A percentile compares a stretch with the other conserved stretches of the same genome.
phyloP scores from a whole-genome alignment of 2,113 vertebrate genomes.

The Myxocyprinus asiaticus region DNA sequence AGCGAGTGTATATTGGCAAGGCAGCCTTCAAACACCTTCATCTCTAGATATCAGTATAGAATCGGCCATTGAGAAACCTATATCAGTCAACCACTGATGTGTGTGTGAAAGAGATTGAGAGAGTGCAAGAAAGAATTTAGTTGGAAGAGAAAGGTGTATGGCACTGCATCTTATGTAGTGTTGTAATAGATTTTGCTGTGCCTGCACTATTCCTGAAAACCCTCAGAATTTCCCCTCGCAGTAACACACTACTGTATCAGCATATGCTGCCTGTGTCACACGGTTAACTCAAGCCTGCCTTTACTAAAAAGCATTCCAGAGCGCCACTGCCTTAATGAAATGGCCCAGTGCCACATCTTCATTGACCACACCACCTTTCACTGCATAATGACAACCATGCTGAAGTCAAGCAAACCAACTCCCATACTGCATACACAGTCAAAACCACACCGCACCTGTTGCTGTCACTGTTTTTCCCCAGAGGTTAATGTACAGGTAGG shows the following conservation, averaged over 20 bases:
- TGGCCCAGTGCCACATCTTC: background rate
- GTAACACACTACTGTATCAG: constrained; percentile 11
- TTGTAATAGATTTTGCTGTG: constrained; percentile 25
- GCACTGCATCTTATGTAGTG: background rate
- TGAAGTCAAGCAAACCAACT: background rate
- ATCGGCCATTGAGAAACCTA: no score
- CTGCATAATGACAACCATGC: constrained; percentile 4
- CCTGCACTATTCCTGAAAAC: background rate
- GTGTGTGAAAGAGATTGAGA: background rate
- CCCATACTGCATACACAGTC: constrained; percentile 43
- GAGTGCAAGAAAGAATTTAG: background rate
- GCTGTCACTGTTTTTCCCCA: constrained; percentile 4
- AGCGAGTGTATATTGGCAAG: no score
- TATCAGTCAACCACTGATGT: background rate
- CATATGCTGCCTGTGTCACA: constrained; percentile 19
- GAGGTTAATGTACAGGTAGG: background rate
- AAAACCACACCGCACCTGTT: constrained; percentile 18
- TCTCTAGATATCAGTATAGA: no score
- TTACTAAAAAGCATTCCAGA: constrained; percentile 3
- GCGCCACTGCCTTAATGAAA: constrained; percentile 24
- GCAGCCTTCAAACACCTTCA: no score
- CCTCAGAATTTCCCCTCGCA: background rate
- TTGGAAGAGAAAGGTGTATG: background rate
- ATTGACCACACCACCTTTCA: background rate
- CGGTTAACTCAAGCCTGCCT: constrained; percentile 1